Evolutionary conservation across 2,888 invertebrate species (phyloP), one percentile per base, ranked within the genome.

Genomic region (Mesochorus sp.): DNA sequence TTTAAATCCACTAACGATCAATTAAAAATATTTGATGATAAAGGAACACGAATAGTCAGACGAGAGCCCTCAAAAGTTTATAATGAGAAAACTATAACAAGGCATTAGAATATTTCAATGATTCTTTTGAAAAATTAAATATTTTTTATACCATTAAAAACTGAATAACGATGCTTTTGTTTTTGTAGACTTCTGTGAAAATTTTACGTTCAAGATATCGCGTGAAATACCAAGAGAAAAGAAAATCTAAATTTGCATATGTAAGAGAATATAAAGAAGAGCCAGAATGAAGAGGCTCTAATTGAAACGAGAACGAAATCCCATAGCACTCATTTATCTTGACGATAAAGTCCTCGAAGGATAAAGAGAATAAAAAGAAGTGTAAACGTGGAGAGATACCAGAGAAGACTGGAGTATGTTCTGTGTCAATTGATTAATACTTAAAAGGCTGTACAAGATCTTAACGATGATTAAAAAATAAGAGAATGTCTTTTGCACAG

Each of bases 281-380:
- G 21, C 21, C 2, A 21, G 49, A 42, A 4, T 34, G 34, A 26
- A 1, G 17, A 31, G 34, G 19, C 17, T 47, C 26, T 66, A 57
- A 66, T 66, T 73, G 17, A 57, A 57, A 49, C 57, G 39, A 0
- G 39, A 66, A 28, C n/a, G 26, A 42, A 49, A 49, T 31, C 37
- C 39, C 39, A 59, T 17, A n/a, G 31, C 8, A 19, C 17, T 57
- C 70, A 59, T 59, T 14, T 59, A 34, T 70, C 26, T 57, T 57
- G 28, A 26, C 66, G 66, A 74, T 39, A 39, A 44, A 59, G 47
- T 39, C 31, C 31, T n/a, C 31, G 26, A 62, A 28, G 10, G 14
- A n/a, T n/a, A 21, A 49, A 17, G 31, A 53, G 26, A n/a, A 55
- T 28, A 24, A 28, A 39, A 67, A 42, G 26, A 39, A 34, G 14